These are phyloP conservation scores for Limosa lapponica DNA, from an alignment of 2,797 vertebrate genomes.

Conservation along the genomic window DNA sequence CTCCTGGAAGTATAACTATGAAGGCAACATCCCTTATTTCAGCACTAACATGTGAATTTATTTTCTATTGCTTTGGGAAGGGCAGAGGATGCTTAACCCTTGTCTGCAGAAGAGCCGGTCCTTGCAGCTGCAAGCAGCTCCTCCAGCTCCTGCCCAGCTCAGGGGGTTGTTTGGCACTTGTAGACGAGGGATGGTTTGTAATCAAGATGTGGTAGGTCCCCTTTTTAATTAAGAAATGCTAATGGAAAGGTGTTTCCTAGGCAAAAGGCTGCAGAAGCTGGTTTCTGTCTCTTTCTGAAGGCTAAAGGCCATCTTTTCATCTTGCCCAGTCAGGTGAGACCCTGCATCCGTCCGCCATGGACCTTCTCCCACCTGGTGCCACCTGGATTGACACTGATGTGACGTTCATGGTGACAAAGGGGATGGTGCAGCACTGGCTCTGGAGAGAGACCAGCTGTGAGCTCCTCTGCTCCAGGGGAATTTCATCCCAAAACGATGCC, in stretches of 20 bases:
- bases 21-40: neutral
- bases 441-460: rapidly evolving
- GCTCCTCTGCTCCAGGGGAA: neutral
- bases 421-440: neutral
- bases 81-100: neutral
- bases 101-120: rapidly evolving
- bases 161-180: rapidly evolving
- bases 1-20: neutral
- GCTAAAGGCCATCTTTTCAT: rapidly evolving
- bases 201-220: rapidly evolving
- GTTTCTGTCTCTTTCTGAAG: neutral
- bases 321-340: neutral
- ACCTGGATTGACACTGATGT: rapidly evolving
- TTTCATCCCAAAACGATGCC: rapidly evolving
- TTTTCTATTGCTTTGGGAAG: neutral
- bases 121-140: neutral
- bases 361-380: neutral
- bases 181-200: rapidly evolving
- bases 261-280: rapidly evolving
- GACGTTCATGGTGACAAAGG: rapidly evolving
- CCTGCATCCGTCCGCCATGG: rapidly evolving
- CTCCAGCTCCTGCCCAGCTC: no score
- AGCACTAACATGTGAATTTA: rapidly evolving
- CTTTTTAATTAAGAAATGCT: rapidly evolving
- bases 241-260: rapidly evolving